These are phyloP conservation scores for Zhengitettix transpicula DNA, from an alignment of 2,888 invertebrate genomes.

Conservation along the genomic window DNA sequence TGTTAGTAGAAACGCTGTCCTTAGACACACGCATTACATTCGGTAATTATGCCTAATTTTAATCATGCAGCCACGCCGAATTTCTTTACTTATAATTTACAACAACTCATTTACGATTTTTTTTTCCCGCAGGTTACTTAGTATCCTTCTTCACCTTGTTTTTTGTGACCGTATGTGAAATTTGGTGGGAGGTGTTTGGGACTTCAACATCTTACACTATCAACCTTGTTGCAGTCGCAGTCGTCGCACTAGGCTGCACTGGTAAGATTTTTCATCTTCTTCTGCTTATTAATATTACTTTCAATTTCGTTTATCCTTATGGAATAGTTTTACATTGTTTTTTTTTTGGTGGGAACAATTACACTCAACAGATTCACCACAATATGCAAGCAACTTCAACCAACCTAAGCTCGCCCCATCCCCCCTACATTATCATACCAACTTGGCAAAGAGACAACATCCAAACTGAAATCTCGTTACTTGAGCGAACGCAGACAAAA, in stretches of 20 bases:
- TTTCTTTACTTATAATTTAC: neutral
- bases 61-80: neutral
- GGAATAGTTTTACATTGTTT: neutral
- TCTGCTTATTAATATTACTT: neutral
- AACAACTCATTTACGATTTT: neutral
- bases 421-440: too few relatives aligned
- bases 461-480: too few relatives aligned
- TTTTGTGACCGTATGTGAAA: slow-evolving; percentile 71
- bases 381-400: too few relatives aligned
- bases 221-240: slow-evolving; percentile 66
- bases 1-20: slow-evolving; percentile 64
- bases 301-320: too few relatives aligned
- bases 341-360: neutral
- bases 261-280: slow-evolving; percentile 24
- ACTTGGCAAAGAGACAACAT: too few relatives aligned
- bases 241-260: slow-evolving; percentile 78
- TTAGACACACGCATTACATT: slow-evolving; percentile 73
- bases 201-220: slow-evolving; percentile 63
- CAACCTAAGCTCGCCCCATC: too few relatives aligned
- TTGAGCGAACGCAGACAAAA: too few relatives aligned
- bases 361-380: neutral
- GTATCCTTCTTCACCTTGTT: slow-evolving; percentile 66
- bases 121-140: slow-evolving; percentile 49
- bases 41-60: slow-evolving; percentile 34
- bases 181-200: slow-evolving; percentile 71